Percentiles rank a stretch among this genome's conserved stretches.
These are phyloP conservation scores for Tangara arthus DNA, from an alignment of 2,797 vertebrate species.

Conservation along the genomic window DNA sequence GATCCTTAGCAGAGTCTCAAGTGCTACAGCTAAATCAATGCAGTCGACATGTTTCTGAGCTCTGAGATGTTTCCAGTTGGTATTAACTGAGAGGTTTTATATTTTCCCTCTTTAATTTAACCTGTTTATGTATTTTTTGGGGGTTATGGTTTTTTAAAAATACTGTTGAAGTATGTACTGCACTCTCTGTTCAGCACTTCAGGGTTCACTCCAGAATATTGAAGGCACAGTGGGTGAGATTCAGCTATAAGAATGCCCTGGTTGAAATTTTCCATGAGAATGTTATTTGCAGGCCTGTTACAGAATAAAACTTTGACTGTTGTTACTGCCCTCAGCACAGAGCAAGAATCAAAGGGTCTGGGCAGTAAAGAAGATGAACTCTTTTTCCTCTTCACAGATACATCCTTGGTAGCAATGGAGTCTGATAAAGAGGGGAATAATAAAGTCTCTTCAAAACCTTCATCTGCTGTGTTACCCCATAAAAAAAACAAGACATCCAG, in stretches of 20 bases:
- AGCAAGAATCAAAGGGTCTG: background rate
- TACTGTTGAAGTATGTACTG: background rate
- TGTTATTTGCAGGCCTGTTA: background rate
- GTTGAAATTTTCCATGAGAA: background rate
- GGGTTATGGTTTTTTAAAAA: background rate
- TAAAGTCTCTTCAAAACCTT: slow-evolving; percentile 31
- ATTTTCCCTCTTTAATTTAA: background rate
- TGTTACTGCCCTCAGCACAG: background rate
- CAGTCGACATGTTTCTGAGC: background rate
- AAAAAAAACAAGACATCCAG: slow-evolving; percentile 58
- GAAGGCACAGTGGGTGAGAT: background rate
- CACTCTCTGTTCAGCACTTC: background rate
- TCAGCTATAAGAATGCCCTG: background rate
- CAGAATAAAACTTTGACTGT: background rate
- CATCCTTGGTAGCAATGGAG: slow-evolving; percentile 37
- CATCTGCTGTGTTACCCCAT: background rate
- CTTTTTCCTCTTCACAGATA: slow-evolving; percentile 52
- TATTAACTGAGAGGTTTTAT: background rate
- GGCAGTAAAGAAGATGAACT: background rate
- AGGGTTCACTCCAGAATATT: background rate
- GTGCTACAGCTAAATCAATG: background rate
- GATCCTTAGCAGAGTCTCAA: background rate
- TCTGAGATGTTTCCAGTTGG: background rate
- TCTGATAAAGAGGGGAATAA: slow-evolving; percentile 59
- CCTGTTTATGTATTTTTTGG: background rate